phyloP scores from a whole-genome alignment of 1,140 invertebrate species.

The Drosophila murphyi region DNA sequence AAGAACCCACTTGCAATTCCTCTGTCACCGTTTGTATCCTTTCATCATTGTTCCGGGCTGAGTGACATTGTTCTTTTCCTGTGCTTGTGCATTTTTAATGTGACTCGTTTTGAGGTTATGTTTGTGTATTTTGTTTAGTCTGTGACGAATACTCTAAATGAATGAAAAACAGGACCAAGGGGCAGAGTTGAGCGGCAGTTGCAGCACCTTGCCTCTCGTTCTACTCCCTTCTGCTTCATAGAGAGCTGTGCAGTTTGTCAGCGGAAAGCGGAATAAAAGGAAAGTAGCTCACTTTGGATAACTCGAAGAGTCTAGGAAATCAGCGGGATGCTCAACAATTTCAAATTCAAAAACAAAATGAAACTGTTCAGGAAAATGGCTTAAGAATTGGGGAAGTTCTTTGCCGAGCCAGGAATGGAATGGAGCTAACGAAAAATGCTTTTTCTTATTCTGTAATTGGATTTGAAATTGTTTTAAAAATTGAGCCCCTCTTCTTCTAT shows the following conservation, averaged over 20 bases:
- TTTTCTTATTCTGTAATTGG: conserved; percentile 77
- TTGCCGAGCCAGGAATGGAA: conserved; percentile 38
- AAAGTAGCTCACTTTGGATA: conserved; percentile 49
- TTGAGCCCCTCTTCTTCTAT: conserved; percentile 37
- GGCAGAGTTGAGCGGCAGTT: not conserved
- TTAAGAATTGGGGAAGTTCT: conserved; percentile 79
- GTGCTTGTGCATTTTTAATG: conserved; percentile 69
- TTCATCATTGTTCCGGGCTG: conserved; percentile 16
- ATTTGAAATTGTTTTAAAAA: conserved; percentile 80
- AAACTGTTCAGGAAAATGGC: conserved; percentile 87
- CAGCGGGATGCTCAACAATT: conserved; percentile 66
- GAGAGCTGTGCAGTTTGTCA: conserved; percentile 34
- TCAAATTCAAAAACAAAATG: conserved; percentile 86
- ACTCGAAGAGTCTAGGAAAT: conserved; percentile 2
- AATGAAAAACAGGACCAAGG: conserved; percentile 19
- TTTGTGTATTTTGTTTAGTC: conserved; percentile 49
- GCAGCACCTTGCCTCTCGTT: conserved; percentile 3
- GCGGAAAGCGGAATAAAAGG: conserved; percentile 17
- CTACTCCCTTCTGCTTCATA: not conserved
- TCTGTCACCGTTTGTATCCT: not conserved
- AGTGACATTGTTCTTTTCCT: conserved; percentile 64
- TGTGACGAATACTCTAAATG: conserved; percentile 22
- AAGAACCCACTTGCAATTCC: not conserved
- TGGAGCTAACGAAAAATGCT: conserved; percentile 72
- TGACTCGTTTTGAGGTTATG: conserved; percentile 57